Conservation (phyloP, 2,797 vertebrate species). For the Apodemus agrarius region DNA sequence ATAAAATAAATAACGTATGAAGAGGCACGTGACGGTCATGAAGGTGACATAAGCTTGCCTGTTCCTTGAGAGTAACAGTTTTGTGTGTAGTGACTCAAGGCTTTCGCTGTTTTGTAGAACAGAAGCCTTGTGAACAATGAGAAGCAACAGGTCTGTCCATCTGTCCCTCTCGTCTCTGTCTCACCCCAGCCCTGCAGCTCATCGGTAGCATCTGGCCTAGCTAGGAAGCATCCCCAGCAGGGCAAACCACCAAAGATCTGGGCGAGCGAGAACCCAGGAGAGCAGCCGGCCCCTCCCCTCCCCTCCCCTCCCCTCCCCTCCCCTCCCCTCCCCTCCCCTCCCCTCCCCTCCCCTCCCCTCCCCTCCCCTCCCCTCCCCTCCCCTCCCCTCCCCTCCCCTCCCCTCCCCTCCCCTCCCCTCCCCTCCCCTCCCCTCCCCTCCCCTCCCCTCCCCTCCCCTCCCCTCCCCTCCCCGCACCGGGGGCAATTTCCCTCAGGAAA, state of each 20-base stretch:
- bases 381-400: background rate
- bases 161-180: no score
- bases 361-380: no score
- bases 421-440: background rate
- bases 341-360: background rate
- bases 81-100: background rate
- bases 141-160: background rate
- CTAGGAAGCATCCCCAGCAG: background rate
- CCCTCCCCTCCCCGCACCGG: background rate
- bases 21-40: background rate
- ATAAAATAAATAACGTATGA: background rate
- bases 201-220: background rate
- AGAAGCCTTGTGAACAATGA: background rate
- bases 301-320: no score
- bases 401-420: no score
- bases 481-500: background rate
- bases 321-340: no score
- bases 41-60: no score
- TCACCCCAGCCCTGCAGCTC: background rate
- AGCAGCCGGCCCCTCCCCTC: background rate
- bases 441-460: no score
- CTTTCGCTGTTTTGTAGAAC: background rate
- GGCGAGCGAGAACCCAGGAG: background rate
- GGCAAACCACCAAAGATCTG: background rate
- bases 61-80: background rate